Conservation (phyloP, 92 coral and sea anemone species). For the Umimayanthus chanpuru region DNA sequence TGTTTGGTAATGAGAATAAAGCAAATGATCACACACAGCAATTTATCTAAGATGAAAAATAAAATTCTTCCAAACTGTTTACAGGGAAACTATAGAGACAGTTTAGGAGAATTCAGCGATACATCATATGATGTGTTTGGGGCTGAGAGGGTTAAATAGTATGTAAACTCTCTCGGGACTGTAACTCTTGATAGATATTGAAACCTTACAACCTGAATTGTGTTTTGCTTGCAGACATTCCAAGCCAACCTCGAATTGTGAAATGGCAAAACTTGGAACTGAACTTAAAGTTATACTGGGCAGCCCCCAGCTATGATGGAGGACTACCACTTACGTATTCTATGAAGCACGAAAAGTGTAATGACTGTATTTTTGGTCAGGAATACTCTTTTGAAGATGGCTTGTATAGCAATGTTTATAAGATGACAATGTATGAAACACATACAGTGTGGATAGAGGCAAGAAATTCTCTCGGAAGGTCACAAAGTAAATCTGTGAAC, state of each 20-base stretch:
- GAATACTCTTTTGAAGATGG: not conserved
- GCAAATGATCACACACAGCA: no score
- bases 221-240: constrained; percentile 23
- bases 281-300: constrained; percentile 1
- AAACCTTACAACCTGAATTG: not conserved
- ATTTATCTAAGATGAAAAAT: no score
- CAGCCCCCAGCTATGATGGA: constrained; percentile 22
- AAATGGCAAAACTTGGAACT: constrained; percentile 23
- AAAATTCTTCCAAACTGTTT: no score
- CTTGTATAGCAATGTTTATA: not conserved
- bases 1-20: no score
- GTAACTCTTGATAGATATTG: not conserved
- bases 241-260: constrained; percentile 11
- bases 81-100: no score
- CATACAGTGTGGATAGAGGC: constrained; percentile 22
- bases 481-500: not conserved
- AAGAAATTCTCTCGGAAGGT: not conserved
- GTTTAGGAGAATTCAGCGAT: no score
- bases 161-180: no score
- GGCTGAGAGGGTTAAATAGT: no score
- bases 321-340: constrained; percentile 6
- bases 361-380: not conserved
- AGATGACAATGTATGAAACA: not conserved
- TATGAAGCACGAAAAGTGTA: not conserved
- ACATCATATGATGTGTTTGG: no score